Evolutionary conservation across 1,140 invertebrate species (phyloP), one percentile per base, ranked within the genome.

Genomic region (Scaptomyza graminum): DNA sequence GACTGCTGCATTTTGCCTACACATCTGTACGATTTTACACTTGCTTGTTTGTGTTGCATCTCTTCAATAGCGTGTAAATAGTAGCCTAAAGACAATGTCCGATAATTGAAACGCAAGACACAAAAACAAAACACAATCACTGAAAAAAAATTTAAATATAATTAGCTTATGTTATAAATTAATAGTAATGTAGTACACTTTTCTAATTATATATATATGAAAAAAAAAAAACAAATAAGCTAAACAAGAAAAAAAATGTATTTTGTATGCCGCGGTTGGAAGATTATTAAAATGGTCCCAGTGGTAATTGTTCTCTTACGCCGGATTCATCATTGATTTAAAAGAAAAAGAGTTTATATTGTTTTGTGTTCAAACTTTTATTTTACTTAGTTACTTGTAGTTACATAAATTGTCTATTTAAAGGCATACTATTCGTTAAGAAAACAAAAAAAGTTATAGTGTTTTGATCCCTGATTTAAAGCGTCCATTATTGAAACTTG

Each of bases 111-210:
- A 59, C 72, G 34, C 79, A 79, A 72, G 46, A 74, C 57, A 78
- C 66, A 75, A 71, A 71, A 62, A 63, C 28, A 51, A 83, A 55
- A 70, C 56, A 41, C 31, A 63, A 68, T 79, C 76, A 74, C 76
- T 77, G 67, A 85, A 68, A 67, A 68, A 67, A 65, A 9, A 55
- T 56, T 87, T 84, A 87, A 57, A 78, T 87, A 82, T 87, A 82
- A 85, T 82, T 82, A 87, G 82, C 82, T 87, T 85, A 85, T 85
- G 87, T 75, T 82, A 84, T 83, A 83, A 61, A 74, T 76, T 84
- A 85, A 85, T 82, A 82, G 77, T 85, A 85, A 88, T 87, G 82
- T 85, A 85, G 82, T 88, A 82, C 83, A 82, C 87, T 87, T 85
- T 85, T 85, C 82, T 85, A 85, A 87, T 78, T 87, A 87, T 82